phyloP scores from a whole-genome alignment of 2,113 vertebrate genomes.

The Smithornis capensis region DNA sequence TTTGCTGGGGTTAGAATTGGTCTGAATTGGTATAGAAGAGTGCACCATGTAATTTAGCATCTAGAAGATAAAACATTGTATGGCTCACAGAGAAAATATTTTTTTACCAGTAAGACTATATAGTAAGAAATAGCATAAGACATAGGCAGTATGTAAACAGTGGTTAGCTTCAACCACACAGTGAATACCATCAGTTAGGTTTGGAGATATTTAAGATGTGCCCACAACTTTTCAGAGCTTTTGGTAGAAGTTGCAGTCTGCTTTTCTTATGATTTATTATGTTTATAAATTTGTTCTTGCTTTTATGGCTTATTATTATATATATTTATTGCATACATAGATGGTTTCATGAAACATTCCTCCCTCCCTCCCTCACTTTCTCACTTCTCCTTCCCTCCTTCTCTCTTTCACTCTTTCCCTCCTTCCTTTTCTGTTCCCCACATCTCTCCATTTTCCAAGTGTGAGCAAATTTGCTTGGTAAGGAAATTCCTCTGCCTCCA shows the following conservation, averaged over 20 bases:
- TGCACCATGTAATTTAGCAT: not conserved
- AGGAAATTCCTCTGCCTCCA: not conserved
- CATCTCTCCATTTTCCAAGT: not conserved
- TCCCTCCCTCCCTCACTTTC: too few species aligned
- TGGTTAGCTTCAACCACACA: not conserved
- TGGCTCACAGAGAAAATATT: not conserved
- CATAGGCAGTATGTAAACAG: not conserved
- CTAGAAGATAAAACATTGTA: not conserved
- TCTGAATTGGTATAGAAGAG: not conserved
- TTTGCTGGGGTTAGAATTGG: not conserved
- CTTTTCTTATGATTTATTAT: not conserved
- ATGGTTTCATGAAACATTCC: not conserved
- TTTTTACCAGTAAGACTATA: not conserved
- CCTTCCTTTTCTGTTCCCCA: not conserved
- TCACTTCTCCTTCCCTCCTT: not conserved
- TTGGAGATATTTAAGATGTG: not conserved
- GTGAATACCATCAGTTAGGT: not conserved
- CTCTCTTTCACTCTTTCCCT: not conserved
- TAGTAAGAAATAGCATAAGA: not conserved
- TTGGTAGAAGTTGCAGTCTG: not conserved
- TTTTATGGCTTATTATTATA: not conserved
- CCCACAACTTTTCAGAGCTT: not conserved
- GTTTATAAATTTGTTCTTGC: not conserved
- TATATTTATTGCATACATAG: not conserved
- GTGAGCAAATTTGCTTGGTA: not conserved